Evolutionary conservation across 1,140 invertebrate genomes (phyloP).

Genomic region (Aphidius ervi): DNA sequence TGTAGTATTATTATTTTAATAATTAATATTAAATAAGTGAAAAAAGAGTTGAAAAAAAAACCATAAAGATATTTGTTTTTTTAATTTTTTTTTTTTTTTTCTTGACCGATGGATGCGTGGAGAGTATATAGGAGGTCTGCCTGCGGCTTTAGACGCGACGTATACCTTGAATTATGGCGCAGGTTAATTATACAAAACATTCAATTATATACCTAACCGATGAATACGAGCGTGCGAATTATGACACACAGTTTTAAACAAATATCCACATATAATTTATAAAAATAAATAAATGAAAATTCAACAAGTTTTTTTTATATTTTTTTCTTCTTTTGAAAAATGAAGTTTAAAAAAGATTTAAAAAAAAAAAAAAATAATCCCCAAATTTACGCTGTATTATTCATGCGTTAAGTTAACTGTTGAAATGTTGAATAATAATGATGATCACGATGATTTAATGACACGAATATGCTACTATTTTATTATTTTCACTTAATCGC

Average conservation of each 20-base stretch:
- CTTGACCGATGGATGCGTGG: constrained; percentile 4
- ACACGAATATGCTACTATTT: neutral
- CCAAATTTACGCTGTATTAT: neutral
- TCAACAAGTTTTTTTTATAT: too few relatives aligned
- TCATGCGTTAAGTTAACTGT: neutral
- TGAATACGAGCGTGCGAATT: constrained; percentile 10
- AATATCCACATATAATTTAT: neutral
- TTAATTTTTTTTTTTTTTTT: neutral
- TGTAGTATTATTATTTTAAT: neutral
- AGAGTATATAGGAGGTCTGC: constrained; percentile 30
- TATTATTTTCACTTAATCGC: neutral
- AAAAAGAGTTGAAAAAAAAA: neutral
- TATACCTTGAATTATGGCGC: constrained; percentile 51
- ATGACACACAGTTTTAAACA: neutral
- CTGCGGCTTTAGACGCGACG: constrained; percentile 52
- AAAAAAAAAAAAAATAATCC: too few relatives aligned
- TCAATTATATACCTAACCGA: constrained; percentile 51
- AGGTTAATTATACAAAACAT: constrained; percentile 57
- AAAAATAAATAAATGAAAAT: neutral
- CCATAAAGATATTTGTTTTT: neutral
- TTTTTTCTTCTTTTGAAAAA: too few relatives aligned
- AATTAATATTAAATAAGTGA: constrained; percentile 1
- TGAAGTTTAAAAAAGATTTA: too few relatives aligned
- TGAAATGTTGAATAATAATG: too few relatives aligned
- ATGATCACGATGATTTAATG: neutral